Evolutionary conservation across 2,113 vertebrate genomes (phyloP).

Genomic region (Corythornis vintsioides): DNA sequence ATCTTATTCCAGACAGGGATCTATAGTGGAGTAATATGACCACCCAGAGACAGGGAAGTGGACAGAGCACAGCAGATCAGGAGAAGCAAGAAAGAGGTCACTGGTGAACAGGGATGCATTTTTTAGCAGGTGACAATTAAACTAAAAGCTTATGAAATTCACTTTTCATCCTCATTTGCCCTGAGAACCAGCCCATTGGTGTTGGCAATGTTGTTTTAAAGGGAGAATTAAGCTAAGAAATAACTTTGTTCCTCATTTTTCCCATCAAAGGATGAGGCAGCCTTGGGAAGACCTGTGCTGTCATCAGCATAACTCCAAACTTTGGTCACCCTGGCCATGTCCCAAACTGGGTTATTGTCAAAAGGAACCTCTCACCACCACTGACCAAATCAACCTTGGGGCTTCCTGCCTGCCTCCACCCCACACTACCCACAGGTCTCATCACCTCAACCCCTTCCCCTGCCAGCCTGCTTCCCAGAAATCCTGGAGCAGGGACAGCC

Average conservation of each 20-base stretch:
- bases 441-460: neutral
- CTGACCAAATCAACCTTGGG: neutral
- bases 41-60: neutral
- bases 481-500: neutral
- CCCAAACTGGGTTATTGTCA: neutral
- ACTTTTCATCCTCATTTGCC: neutral
- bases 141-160: neutral
- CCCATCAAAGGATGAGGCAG: neutral
- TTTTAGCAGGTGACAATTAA: neutral
- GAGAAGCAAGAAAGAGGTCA: neutral
- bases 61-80: neutral
- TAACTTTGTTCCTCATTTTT: neutral
- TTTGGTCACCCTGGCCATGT: fast-evolving
- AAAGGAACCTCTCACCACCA: neutral
- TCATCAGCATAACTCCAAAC: fast-evolving
- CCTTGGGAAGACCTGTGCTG: neutral
- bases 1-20: neutral
- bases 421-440: neutral
- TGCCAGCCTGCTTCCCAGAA: neutral
- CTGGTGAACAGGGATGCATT: neutral
- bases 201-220: neutral
- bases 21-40: neutral
- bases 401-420: neutral
- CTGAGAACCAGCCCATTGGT: neutral
- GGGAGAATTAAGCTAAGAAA: neutral